Percentiles rank a stretch among this genome's conserved stretches.
Conservation (phyloP, 2,797 vertebrate species). For the Otolemur crassicaudatus region DNA sequence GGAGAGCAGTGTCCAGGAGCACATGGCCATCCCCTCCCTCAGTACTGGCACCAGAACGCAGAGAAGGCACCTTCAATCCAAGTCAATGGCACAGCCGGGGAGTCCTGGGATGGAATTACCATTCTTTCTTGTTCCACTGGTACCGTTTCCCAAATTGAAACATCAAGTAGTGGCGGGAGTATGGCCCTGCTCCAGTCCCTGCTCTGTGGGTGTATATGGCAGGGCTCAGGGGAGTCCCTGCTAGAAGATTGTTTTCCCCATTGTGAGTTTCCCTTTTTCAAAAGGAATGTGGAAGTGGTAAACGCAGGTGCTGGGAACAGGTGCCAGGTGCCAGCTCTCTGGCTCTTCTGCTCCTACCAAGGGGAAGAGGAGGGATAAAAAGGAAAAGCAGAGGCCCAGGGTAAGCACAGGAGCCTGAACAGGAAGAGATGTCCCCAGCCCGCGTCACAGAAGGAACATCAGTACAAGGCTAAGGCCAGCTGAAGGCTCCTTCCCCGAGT, state of each 20-base stretch:
- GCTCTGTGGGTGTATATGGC: not conserved
- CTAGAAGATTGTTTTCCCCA: not conserved
- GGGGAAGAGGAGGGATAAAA: not conserved
- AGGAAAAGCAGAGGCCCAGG: not conserved
- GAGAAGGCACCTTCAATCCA: not conserved
- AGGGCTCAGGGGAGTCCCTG: not conserved
- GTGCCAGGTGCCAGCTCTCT: not conserved
- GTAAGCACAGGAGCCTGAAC: not conserved
- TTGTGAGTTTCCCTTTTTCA: not conserved
- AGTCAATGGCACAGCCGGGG: not conserved
- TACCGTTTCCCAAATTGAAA: not conserved
- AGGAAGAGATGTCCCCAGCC: not conserved
- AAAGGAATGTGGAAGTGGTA: not conserved
- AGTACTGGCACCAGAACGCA: not conserved
- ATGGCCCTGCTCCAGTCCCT: not conserved
- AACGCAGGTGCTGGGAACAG: not conserved
- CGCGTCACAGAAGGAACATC: not conserved
- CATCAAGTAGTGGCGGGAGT: fast-evolving
- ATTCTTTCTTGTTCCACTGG: not conserved
- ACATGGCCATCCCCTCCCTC: not conserved
- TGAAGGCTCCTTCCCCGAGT: not conserved
- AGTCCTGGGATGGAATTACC: not conserved
- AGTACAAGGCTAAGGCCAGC: not conserved
- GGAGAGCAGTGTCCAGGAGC: not conserved
- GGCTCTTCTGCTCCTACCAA: not conserved